phyloP scores from a whole-genome alignment of 2,113 vertebrate species.

The Eptesicus fuscus region DNA sequence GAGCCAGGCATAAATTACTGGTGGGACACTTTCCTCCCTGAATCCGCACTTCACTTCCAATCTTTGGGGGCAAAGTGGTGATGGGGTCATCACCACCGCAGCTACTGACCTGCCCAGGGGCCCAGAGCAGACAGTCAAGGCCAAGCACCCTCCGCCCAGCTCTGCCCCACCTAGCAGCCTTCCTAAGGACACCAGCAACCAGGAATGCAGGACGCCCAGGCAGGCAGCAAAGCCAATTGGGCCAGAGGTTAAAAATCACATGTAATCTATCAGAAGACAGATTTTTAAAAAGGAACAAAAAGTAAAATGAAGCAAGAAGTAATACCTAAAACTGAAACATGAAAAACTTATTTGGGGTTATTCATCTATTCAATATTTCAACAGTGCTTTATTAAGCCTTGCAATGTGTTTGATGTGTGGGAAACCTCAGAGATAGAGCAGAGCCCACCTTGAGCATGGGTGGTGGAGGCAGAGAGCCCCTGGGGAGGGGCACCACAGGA shows the following conservation, averaged over 20 bases:
- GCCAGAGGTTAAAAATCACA: not conserved
- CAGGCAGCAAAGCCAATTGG: not conserved
- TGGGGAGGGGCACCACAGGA: accelerated
- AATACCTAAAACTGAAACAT: not conserved
- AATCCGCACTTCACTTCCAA: not conserved
- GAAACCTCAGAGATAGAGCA: not conserved
- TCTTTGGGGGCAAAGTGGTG: not conserved
- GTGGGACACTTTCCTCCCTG: not conserved
- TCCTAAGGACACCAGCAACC: not conserved
- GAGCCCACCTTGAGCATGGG: not conserved
- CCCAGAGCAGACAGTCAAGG: not conserved
- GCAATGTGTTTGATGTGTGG: too few species aligned
- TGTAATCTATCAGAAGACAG: not conserved
- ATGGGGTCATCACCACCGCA: not conserved
- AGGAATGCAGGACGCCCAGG: not conserved
- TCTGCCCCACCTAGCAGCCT: not conserved
- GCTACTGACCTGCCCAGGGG: not conserved
- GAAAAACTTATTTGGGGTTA: not conserved
- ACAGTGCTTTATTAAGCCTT: not conserved
- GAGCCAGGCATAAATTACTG: accelerated
- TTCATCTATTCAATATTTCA: not conserved
- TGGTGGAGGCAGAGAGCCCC: not conserved
- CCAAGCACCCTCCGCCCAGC: not conserved
- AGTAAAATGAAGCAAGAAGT: not conserved
- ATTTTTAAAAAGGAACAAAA: not conserved